Evolutionary conservation across 2,888 invertebrate genomes (phyloP), one percentile per base, ranked within the genome.

Genomic region (Yponomeuta plumbellus): DNA sequence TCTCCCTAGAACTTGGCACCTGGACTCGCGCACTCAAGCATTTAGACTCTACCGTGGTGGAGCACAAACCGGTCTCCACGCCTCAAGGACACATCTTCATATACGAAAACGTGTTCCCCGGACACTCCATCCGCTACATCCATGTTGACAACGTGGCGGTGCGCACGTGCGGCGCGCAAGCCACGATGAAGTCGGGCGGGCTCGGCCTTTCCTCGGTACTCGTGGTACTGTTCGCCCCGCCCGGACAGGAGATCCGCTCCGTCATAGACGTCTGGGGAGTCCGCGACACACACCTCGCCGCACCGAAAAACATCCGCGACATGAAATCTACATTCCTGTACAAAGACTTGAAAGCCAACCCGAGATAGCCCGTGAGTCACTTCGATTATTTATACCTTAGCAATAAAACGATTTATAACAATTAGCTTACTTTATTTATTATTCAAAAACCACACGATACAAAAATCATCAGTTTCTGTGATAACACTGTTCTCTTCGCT

Each of bases 231-330:
- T 82, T 80, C 57, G 84, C 89, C 0, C 79, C 71, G 1, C 72
- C 79, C 0, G 79, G 84, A 68, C 80, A 86, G 23, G 88, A 88
- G 68, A 88, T 89, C 21, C 73, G 88, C 1, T 80, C 87, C 0
- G 87, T 89, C 1, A 78, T 89, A 8, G 88, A 89, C 65, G 83
- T 89, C 26, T 89, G 89, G 89, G 89, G 88, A 0, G 75, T 73
- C 23, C 1, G 69, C 69, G 23, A 58, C 10, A 11, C 44, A 11
- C 21, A 11, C 21, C 59, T 13, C 21, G 22, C 22, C 58, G 20
- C 58, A 11, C 59, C 22, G 21, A 11, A 3, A n/a, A n/a, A 21
- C 21, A 23, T 23, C 59, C 59, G 26, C 11, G 26, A 23, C 0
- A 23, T 62, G 26, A 62, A 62, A 20, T 62, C 61, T n/a, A 26